Evolutionary conservation across 2,888 invertebrate genomes (phyloP), one percentile per base, ranked within the genome.

Genomic region (Philhelius pedissequus): DNA sequence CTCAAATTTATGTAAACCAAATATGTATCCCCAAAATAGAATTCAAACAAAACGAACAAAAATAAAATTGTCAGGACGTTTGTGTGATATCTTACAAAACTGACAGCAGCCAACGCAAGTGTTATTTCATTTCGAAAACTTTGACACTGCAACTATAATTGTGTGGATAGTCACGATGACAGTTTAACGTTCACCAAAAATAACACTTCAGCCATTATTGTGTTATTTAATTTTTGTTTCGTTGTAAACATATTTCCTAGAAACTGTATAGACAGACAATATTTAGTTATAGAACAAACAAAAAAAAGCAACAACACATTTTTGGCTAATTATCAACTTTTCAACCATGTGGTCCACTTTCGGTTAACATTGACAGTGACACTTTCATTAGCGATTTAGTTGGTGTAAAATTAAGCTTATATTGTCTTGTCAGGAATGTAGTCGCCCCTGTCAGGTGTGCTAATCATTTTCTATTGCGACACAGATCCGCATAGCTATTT

Each of bases 331-430:
- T 77, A 52, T 77, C 82, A 82, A 82, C 54, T 38, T 62, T 60
- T 68, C 60, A 13, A 11, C 52, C 30, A 71, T 60, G 27, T 54
- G 77, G 77, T 77, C 77, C 68, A 82, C 82, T 77, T 82, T 82
- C 77, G 40, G 68, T 78, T 77, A 77, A 54, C 81, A 81, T 76
- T 81, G 81, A 76, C 81, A 81, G 64, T 81, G 76, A 81, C 70
- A 81, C 64, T 81, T 70, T 64, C 64, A 35, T 81, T 45, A 15
- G 4, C 1, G 3, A 18, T 74, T 56, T 56, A 35, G 38, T 66
- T 40, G 22, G 70, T 66, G 25, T 30, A 71, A 82, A 76, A 64
- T 64, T 68, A 68, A 82, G 71, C 71, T 77, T 77, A 71, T 77
- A 71, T 66, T 75, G 75, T 70, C 40, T 38, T 81, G 64, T 69